Base-by-base conservation (phyloP, 2,797 vertebrate species). In the Pseudotriccus pelzelni region DNA sequence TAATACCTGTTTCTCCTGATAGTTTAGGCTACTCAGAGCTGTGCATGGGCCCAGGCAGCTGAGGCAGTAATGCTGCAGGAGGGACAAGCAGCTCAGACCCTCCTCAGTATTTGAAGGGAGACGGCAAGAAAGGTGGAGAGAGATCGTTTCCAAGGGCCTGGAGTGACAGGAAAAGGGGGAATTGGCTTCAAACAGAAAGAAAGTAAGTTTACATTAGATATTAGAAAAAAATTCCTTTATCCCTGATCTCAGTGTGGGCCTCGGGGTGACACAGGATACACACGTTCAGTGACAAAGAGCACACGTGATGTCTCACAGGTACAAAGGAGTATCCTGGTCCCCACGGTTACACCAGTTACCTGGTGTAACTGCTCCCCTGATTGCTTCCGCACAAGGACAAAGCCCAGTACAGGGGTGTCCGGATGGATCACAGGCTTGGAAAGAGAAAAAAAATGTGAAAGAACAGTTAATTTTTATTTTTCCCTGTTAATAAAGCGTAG, bases 401-500 rank as follows among this genome's bases (percentile, higher is more conserved):
- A 91, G 36, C 64, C 60, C 34, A 3, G 18, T 4, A 11, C 73
- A 67, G 41, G 49, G 53, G 30, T 39, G 50, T 36, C 69, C 66
- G 15, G 50, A 70, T 89, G 30, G 84, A 93, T 53, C 77, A 74
- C n/a, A 53, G 93, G 79, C 72, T 93, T 92, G 50, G 36, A 90
- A 86, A 75, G 67, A 79, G 49, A 47, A 88, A 73, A 82, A 82
- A 76, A 47, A 55, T 3, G 4, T 80, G 49, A 82, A 60, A 66
- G 27, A 81, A 76, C 64, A 80, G 96, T 94, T 95, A 92, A 92
- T 80, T 83, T 96, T 77, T 60, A 27, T 91, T 95, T 95, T 72
- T 94, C 84, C 94, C 96, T 90, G 97, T 97, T 97, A 97, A 97
- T 97, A 96, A 96, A 96, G 58, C 84, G 58, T 67, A 96, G 95